Base-by-base conservation (phyloP, 1,140 invertebrate species). In the Episyrphus balteatus region DNA sequence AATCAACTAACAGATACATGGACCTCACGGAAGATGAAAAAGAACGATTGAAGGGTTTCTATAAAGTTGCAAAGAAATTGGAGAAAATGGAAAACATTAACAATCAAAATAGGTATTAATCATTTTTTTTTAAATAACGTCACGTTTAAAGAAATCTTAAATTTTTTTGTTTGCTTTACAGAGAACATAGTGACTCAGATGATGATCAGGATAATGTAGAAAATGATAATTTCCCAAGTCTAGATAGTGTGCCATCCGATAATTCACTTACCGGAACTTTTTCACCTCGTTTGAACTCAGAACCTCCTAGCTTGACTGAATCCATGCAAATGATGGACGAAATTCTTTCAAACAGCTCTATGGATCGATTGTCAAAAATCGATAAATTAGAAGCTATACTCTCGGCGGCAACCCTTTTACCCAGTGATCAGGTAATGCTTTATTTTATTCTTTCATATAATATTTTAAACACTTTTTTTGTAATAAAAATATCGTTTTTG, bases 11-110 rank as follows among this genome's bases (percentile, higher is more conserved):
- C 49, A 83, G 82, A 58, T 90, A 93, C 68, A 76, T 95, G 53
- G 88, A 92, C 58, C 75, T 95, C 15, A 92, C 88, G n/a, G 88
- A 93, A 51, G 89, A 92, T 51, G 89, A 93, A 56, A 89, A 92
- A 57, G 88, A 92, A 58, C 92, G 91, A 66, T 70, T 95, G 1
- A 90, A 91, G 70, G 86, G 87, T 11, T 92, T 86, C 51, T 82
- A 90, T 50, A 95, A 95, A 71, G 91, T 95, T 41, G 91, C 90
- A 0, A 87, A 86, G 55, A 94, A 94, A 67, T 68, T 95, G 39
- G 91, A 95, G 62, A 90, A 92, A 68, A 70, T 94, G 44, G 86
- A 91, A 70, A 85, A 76, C 76, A 57, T 77, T 73, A 19, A 59
- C 42, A 62, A 66, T 51, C 81, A 84, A 55, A 83, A 83, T 51